These are phyloP conservation scores for Psophia crepitans DNA, from an alignment of 2,113 vertebrate species.

Conservation along the genomic window DNA sequence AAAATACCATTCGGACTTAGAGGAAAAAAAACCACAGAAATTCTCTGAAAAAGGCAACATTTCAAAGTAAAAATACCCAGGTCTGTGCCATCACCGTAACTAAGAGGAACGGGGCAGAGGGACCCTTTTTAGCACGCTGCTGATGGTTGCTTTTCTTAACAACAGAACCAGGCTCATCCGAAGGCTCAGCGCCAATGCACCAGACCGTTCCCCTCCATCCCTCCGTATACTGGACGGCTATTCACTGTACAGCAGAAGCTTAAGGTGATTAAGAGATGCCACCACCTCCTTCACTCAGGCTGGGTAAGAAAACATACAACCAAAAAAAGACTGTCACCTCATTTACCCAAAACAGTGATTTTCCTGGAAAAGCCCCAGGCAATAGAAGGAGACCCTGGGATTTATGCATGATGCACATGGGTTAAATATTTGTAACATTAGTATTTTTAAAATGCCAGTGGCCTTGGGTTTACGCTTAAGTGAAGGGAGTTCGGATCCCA, in stretches of 20 bases:
- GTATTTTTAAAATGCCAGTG: background rate
- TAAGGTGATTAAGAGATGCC: no score
- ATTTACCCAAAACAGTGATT: background rate
- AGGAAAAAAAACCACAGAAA: background rate
- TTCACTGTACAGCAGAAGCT: background rate
- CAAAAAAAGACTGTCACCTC: background rate
- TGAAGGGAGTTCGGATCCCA: background rate
- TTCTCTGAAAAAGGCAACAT: background rate
- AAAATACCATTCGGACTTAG: background rate
- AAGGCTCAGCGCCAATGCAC: background rate
- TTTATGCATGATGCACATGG: background rate
- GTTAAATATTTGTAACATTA: background rate
- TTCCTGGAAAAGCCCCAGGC: background rate
- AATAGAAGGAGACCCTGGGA: background rate
- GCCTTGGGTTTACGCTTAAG: background rate
- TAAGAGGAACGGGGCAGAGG: background rate
- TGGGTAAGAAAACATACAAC: no score
- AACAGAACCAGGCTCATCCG: background rate
- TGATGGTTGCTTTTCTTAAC: no score
- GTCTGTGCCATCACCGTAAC: no score
- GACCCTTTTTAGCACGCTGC: background rate
- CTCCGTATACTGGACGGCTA: fast-evolving
- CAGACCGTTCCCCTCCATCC: background rate
- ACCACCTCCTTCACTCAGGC: background rate
- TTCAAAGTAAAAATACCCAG: background rate